Conservation (phyloP, 1,140 invertebrate species). For the Lethrus apterus region DNA sequence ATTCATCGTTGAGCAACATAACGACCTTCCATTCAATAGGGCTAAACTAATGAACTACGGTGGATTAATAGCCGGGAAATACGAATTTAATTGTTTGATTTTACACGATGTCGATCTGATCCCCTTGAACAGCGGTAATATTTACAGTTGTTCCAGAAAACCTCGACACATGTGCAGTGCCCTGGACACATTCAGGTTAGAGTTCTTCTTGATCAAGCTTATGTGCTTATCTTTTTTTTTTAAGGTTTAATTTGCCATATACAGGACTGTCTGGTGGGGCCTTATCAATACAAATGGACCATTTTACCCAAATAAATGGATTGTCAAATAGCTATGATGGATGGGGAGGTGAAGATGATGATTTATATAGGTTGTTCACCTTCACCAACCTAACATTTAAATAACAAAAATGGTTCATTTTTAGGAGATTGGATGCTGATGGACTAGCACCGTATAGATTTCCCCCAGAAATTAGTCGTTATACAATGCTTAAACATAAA, state of each 20-base stretch:
- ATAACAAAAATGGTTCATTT: conserved; percentile 22
- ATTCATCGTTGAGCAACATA: conserved; percentile 84
- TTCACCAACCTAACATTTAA: neutral
- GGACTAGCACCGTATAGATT: conserved; percentile 60
- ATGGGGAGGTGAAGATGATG: conserved; percentile 87
- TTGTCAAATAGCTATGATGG: conserved; percentile 88
- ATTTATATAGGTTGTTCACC: conserved; percentile 57
- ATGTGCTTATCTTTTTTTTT: neutral
- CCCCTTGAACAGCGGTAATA: conserved; percentile 80
- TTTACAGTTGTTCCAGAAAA: conserved; percentile 81
- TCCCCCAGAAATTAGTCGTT: conserved; percentile 60
- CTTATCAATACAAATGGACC: conserved; percentile 60
- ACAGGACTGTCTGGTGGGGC: conserved; percentile 66
- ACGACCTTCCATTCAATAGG: conserved; percentile 76
- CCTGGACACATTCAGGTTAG: conserved; percentile 71
- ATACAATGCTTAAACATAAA: conserved; percentile 70
- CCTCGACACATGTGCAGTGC: conserved; percentile 91
- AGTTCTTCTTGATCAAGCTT: conserved; percentile 5
- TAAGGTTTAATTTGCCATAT: conserved; percentile 64
- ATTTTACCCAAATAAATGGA: conserved; percentile 78
- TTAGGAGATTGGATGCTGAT: conserved; percentile 45
- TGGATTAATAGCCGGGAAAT: conserved; percentile 65
- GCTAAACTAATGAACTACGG: conserved; percentile 92
- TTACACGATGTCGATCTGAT: conserved; percentile 94
- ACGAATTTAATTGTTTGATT: conserved; percentile 79